These are phyloP conservation scores for Fratercula arctica DNA, from an alignment of 2,797 vertebrate species.

Conservation along the genomic window DNA sequence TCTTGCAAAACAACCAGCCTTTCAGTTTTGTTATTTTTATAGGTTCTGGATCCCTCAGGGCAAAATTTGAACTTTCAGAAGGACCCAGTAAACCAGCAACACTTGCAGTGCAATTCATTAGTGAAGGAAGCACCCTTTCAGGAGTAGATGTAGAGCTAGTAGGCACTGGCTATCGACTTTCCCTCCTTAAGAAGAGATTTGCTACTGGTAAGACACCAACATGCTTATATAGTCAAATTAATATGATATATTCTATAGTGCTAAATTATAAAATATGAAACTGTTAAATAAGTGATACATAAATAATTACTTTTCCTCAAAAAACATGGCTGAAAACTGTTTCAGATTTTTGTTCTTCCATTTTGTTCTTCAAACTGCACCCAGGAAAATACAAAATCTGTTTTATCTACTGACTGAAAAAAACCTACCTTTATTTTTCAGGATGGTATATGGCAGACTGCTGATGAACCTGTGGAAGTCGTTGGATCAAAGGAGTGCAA, in stretches of 20 bases:
- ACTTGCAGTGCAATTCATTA: conserved; percentile 94
- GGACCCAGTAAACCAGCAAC: conserved; percentile 92
- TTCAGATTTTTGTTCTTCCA: neutral
- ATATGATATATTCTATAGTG: too few relatives aligned
- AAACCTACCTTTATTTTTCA: neutral
- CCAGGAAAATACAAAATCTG: neutral
- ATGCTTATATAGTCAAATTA: too few relatives aligned
- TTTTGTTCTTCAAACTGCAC: neutral
- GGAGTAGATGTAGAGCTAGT: conserved; percentile 91
- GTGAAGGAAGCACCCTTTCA: conserved; percentile 91
- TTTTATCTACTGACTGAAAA: neutral
- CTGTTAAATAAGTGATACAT: neutral
- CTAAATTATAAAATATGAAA: too few relatives aligned
- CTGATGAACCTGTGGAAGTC: neutral
- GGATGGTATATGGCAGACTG: neutral
- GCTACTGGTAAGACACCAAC: conserved; percentile 84
- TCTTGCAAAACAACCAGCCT: neutral
- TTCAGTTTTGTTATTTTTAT: conserved; percentile 1
- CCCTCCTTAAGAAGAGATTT: conserved; percentile 95
- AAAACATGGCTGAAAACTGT: neutral
- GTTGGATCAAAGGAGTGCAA: neutral
- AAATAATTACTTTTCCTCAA: neutral
- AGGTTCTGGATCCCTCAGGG: conserved; percentile 94
- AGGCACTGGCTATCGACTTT: conserved; percentile 91
- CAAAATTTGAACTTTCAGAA: conserved; percentile 93